A percentile compares a stretch with the other conserved stretches of the same genome.
phyloP scores from a whole-genome alignment of 2,113 vertebrate genomes.

The Toxotes jaculatrix region DNA sequence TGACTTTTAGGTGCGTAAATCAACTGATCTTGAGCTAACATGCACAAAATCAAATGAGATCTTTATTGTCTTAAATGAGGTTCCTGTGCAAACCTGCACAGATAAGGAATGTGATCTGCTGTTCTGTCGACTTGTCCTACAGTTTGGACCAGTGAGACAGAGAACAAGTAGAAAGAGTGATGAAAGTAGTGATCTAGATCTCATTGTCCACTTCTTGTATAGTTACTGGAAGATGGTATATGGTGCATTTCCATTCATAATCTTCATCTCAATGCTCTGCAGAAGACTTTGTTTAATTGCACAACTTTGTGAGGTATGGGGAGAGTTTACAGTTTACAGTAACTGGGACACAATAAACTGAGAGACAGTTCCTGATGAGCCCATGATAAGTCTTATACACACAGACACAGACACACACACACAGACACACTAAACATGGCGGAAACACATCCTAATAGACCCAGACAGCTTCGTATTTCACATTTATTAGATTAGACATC shows the following conservation, averaged over 20 bases:
- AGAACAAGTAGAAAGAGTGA: not conserved
- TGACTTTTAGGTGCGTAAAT: not conserved
- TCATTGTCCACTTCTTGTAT: not conserved
- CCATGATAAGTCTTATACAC: not conserved
- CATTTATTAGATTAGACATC: constrained; percentile 69
- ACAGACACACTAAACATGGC: constrained; percentile 9
- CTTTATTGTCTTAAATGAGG: constrained; percentile 13
- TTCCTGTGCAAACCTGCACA: constrained; percentile 1
- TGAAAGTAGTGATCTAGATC: not conserved
- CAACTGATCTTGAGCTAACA: not conserved
- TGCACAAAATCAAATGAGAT: constrained; percentile 28
- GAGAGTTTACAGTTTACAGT: constrained; percentile 10
- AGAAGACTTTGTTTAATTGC: not conserved
- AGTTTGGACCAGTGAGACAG: not conserved
- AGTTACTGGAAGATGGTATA: not conserved
- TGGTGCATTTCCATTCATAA: not conserved
- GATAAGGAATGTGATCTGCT: constrained; percentile 26
- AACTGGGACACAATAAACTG: constrained; percentile 1
- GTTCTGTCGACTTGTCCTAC: constrained; percentile 15
- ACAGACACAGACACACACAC: not conserved
- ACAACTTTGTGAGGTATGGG: not conserved
- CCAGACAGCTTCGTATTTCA: constrained; percentile 51
- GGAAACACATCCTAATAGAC: constrained; percentile 29
- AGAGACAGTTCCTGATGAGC: not conserved
- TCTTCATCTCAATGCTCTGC: not conserved